Evolutionary conservation across 1,140 invertebrate genomes (phyloP), one percentile per base, ranked within the genome.

Genomic region (Stenopsyche tienmushanensis): DNA sequence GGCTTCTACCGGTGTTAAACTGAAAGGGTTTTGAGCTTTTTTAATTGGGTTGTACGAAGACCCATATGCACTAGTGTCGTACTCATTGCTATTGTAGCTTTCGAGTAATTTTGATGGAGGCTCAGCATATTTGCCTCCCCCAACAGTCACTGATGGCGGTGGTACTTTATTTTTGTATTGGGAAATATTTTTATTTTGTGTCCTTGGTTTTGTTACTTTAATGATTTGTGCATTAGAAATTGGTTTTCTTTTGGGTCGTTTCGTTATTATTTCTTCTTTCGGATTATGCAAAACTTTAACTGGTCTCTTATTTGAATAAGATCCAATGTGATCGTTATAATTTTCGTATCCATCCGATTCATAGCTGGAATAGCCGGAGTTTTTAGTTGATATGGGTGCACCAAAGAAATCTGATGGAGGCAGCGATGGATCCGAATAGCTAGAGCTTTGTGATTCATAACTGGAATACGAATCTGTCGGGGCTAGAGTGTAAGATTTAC

Each of bases 101-200:
- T 20, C 45, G 9, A 41, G 23, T 18, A 72, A 74, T 71, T 76
- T 76, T 8, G 70, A 74, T 3, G 78, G 78, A 21, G 79, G 79
- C 60, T 81, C 79, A 17, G 78, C 79, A 21, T 80, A 79, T 45
- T 76, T 72, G 3, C 78, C 78, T 3, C 78, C 78, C 25, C 78
- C 79, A 0, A 80, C 77, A 55, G 77, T 65, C 3, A 78, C 45
- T 41, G 75, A 18, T 65, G 65, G 26, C 66, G 70, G 21, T 69
- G 72, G 23, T 73, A 71, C 39, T 72, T 73, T 53, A 71, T 65
- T 15, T 42, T 42, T 57, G 13, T 42, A 70, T 0, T 69, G 71
- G 29, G 62, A 55, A 39, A 67, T 69, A 45, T 72, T 73, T 34
- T 71, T 75, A 13, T 64, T 73, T 73, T 44, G 72, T 72, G 13